Conservation (phyloP, 2,888 invertebrate species). For the Hypercompe scribonia region DNA sequence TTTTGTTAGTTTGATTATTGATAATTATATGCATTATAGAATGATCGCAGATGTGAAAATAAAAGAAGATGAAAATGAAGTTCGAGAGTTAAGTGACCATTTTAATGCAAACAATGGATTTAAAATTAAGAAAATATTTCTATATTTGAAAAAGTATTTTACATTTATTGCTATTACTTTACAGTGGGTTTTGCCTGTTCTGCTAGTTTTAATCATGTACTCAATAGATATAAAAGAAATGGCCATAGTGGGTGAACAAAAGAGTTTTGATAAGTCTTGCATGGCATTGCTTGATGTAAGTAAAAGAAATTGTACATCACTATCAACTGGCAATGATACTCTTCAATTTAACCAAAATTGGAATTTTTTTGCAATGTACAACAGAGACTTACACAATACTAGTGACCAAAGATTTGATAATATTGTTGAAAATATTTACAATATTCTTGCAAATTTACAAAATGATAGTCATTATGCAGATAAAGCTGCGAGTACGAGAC, state of each 20-base stretch:
- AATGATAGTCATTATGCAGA: slow-evolving; percentile 58
- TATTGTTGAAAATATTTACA: slow-evolving; percentile 70
- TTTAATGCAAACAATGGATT: slow-evolving; percentile 34
- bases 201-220: slow-evolving; percentile 74
- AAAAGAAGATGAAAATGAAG: slow-evolving; percentile 67
- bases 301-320: slow-evolving; percentile 60
- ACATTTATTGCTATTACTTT: slow-evolving; percentile 66
- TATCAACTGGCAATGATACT: slow-evolving; percentile 50
- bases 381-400: slow-evolving; percentile 54
- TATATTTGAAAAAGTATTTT: slow-evolving; percentile 69
- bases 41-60: slow-evolving; percentile 65
- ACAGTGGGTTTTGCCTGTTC: slow-evolving; percentile 77
- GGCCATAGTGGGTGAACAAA: slow-evolving; percentile 53
- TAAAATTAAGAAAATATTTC: slow-evolving; percentile 39
- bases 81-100: slow-evolving; percentile 59
- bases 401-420: slow-evolving; percentile 57
- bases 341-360: slow-evolving; percentile 58
- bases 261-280: slow-evolving; percentile 63
- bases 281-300: slow-evolving; percentile 69
- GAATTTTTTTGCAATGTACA: slow-evolving; percentile 66
- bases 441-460: slow-evolving; percentile 67
- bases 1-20: slow-evolving; percentile 75
- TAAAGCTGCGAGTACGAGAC: slow-evolving; percentile 60
- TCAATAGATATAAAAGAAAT: slow-evolving; percentile 70
- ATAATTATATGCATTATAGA: slow-evolving; percentile 80